phyloP scores from a whole-genome alignment of 2,113 vertebrate species.

The Trachemys scripta region DNA sequence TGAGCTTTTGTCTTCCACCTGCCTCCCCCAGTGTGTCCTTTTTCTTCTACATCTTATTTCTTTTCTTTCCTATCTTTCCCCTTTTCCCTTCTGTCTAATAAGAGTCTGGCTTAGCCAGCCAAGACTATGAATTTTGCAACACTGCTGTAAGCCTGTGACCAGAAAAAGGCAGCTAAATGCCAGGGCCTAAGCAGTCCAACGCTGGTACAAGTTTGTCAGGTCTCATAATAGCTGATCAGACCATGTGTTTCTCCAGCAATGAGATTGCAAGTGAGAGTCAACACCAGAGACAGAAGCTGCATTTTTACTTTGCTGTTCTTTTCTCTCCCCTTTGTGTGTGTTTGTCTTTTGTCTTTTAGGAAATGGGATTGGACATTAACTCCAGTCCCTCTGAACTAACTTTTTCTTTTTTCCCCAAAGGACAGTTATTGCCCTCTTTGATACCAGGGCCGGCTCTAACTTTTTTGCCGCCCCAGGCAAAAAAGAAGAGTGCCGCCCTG shows the following conservation, averaged over 20 bases:
- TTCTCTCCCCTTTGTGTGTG: neutral
- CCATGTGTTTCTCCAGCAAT: neutral
- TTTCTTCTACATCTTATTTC: too few species aligned
- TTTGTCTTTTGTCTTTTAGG: neutral
- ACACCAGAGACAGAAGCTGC: neutral
- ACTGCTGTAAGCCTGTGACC: too few species aligned
- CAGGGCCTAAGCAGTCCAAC: too few species aligned
- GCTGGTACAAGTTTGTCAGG: too few species aligned
- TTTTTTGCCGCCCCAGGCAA: too few species aligned
- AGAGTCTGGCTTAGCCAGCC: neutral
- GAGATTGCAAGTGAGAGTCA: neutral
- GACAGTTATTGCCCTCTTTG: neutral
- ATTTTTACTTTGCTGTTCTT: neutral
- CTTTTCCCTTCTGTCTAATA: neutral
- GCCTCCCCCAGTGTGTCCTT: neutral
- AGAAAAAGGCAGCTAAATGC: too few species aligned
- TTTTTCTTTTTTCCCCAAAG: neutral
- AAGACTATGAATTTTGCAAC: too few species aligned
- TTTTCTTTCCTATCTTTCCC: neutral
- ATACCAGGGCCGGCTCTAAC: too few species aligned
- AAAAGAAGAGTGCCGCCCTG: too few species aligned
- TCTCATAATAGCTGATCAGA: too few species aligned
- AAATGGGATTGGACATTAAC: neutral
- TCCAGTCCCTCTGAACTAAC: neutral
- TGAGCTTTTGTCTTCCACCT: neutral